Evolutionary conservation across 2,888 invertebrate genomes (phyloP).

Genomic region (Abrostola tripartita): DNA sequence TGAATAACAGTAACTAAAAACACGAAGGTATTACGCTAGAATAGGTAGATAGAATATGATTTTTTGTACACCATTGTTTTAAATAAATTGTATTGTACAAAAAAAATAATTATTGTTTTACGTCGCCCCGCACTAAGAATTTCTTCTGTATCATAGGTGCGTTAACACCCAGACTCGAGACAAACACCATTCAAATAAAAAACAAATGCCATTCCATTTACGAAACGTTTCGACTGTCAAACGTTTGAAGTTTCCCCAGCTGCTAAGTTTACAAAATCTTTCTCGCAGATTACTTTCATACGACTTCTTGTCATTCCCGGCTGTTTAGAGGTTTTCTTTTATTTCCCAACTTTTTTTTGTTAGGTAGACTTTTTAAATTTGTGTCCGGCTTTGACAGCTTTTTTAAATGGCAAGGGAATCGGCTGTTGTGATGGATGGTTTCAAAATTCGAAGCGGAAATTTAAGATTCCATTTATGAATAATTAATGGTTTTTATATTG

Average conservation of each 20-base stretch:
- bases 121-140: too few species aligned
- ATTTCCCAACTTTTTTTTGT: conserved; percentile 17
- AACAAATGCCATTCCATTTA: conserved; percentile 21
- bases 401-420: conserved; percentile 12
- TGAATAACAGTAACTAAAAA: too few species aligned
- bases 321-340: conserved; percentile 33
- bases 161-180: not conserved
- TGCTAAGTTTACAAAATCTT: conserved; percentile 41
- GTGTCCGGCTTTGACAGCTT: conserved; percentile 19
- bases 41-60: too few species aligned
- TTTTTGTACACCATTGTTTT: too few species aligned
- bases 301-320: conserved; percentile 40
- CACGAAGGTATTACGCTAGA: too few species aligned
- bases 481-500: not conserved
- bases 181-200: too few species aligned
- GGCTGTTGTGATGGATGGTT: not conserved
- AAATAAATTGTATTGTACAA: too few species aligned
- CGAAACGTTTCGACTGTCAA: conserved; percentile 34
- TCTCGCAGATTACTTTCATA: conserved; percentile 50
- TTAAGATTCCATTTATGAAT: not conserved
- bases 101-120: too few species aligned
- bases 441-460: not conserved
- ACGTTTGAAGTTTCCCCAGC: conserved; percentile 32
- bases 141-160: too few species aligned
- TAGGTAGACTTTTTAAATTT: conserved; percentile 24